Base-by-base conservation (phyloP, 2,797 vertebrate genomes). In the Mionectes olivaceus region DNA sequence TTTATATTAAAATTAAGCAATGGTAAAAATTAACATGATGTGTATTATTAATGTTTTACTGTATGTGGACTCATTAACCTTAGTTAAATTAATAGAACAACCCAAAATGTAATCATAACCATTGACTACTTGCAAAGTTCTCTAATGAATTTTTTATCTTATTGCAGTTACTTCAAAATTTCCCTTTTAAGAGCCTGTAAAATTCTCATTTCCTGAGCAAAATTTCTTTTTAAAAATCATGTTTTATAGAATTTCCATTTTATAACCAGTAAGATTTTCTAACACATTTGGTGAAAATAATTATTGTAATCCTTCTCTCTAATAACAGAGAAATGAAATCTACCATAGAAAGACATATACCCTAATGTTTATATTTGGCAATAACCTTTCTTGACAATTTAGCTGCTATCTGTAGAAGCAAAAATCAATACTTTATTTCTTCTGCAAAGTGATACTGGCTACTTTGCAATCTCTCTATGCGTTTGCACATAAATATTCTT, bases 341-440 rank as follows among this genome's bases (percentile, higher is more conserved):
- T 70, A 43, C 35, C 37, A 47, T 10, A 86, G 44, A 78, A 92
- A 69, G 71, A 68, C 61, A 68, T 10, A 57, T 1, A 63, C 24
- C 3, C 7, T 74, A 57, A 77, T 37, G n/a, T 81, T 94, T 78
- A 10, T 73, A 76, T 89, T 65, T 61, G 39, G 37, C 21, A 23
- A 80, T 80, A 50, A 79, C 22, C 37, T 75, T 73, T 83, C 44
- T 79, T 83, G 41, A 55, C 32, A 92, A 68, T 82, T 68, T 86
- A 83, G 67, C 30, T 79, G 50, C 53, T 80, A 65, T 52, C 77
- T 83, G 37, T 80, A 37, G 41, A 89, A 76, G 35, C 13, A 90
- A 89, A 92, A 90, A 64, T 69, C 75, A 83, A 7, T 73, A 81
- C 63, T 94, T 87, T 59, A 61, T 91, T 95, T 75, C 82, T 73